These are phyloP conservation scores for Psilopogon haemacephalus DNA, from an alignment of 2,113 vertebrate species.

Conservation along the genomic window DNA sequence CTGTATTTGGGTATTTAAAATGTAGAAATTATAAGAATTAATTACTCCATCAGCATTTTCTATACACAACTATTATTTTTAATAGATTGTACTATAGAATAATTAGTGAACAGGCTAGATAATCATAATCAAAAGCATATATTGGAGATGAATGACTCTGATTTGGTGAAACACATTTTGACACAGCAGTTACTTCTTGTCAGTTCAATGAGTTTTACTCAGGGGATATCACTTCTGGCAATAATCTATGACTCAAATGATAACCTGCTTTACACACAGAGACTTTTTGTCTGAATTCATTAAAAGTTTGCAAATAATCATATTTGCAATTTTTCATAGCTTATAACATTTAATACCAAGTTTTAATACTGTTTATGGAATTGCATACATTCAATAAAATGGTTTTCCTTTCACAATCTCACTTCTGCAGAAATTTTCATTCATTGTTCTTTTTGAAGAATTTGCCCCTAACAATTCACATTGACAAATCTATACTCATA, in stretches of 20 bases:
- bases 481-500: neutral
- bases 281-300: conserved; percentile 30
- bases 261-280: conserved; percentile 65
- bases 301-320: neutral
- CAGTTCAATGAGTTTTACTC: conserved; percentile 71
- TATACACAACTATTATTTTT: neutral
- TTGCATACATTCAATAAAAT: neutral
- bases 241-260: conserved; percentile 66
- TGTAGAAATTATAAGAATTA: neutral
- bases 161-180: conserved; percentile 73
- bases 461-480: neutral
- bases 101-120: neutral
- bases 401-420: neutral
- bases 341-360: neutral
- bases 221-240: conserved; percentile 68
- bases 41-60: neutral
- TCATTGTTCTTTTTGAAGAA: neutral
- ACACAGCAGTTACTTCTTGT: conserved; percentile 75
- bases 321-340: neutral
- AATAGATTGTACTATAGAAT: neutral
- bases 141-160: conserved; percentile 58
- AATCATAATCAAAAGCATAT: conserved; percentile 53
- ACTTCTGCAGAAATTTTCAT: neutral
- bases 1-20: neutral
- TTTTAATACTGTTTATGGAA: neutral